Evolutionary conservation across 1,140 invertebrate species (phyloP).

Genomic region (Theocolax elegans): DNA sequence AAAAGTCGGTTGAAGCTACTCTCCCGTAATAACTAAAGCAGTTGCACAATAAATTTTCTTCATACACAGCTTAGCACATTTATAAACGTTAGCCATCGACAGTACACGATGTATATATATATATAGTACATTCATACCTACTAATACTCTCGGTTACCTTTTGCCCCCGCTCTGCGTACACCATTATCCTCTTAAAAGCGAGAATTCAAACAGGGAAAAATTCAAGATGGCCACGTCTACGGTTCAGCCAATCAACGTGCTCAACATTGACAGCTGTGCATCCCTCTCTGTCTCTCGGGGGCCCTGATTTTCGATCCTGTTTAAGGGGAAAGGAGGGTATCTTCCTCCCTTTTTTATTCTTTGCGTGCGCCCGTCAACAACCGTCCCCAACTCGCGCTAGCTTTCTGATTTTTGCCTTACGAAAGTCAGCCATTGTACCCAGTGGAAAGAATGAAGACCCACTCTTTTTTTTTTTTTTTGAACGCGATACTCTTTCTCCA

Average conservation of each 20-base stretch:
- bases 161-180: background rate
- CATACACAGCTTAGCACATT: too few species aligned
- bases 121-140: background rate
- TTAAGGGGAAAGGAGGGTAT: background rate
- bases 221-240: constrained; percentile 60
- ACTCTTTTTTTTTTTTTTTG: constrained; percentile 44
- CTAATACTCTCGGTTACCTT: background rate
- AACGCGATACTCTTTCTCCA: constrained; percentile 27
- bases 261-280: constrained; percentile 62
- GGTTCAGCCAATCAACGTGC: constrained; percentile 57
- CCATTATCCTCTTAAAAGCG: constrained; percentile 49
- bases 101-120: too few species aligned
- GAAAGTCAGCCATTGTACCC: constrained; percentile 66
- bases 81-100: too few species aligned
- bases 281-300: constrained; percentile 52
- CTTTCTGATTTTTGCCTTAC: constrained; percentile 70
- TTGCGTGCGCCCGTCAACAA: too few species aligned
- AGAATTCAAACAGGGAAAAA: constrained; percentile 64
- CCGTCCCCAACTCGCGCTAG: constrained; percentile 48
- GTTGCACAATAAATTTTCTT: background rate
- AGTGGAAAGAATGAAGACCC: constrained; percentile 43
- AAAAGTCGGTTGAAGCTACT: background rate
- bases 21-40: background rate
- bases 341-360: too few species aligned
- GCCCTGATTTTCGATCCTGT: constrained; percentile 23